Percentiles rank a stretch among this genome's conserved stretches.
Conservation (phyloP, 2,888 invertebrate genomes). For the Amphipoea oculea region DNA sequence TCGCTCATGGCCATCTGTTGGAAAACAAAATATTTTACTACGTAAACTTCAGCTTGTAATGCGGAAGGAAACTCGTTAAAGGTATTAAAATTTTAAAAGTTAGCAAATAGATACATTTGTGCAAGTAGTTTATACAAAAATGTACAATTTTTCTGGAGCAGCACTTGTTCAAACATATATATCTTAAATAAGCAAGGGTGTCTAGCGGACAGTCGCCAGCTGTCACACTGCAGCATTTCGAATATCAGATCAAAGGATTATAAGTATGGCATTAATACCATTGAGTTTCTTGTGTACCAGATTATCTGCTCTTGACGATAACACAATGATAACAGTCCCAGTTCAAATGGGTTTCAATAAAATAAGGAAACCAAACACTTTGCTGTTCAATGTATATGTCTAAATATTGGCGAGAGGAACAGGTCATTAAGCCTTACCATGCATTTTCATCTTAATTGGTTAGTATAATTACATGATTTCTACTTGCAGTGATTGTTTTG, state of each 20-base stretch:
- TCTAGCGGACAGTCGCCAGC: constrained; percentile 65
- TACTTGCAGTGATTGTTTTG: constrained; percentile 85
- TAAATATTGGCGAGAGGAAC: constrained; percentile 68
- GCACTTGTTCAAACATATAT: constrained; percentile 71
- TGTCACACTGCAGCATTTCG: constrained; percentile 27
- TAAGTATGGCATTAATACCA: constrained; percentile 17
- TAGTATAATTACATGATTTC: constrained; percentile 83
- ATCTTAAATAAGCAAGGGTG: constrained; percentile 69
- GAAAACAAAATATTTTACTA: constrained; percentile 61
- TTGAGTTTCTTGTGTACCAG: constrained; percentile 12
- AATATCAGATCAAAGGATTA: constrained; percentile 25
- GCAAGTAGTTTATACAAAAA: constrained; percentile 52
- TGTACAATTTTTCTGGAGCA: constrained; percentile 70
- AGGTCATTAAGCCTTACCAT: constrained; percentile 85
- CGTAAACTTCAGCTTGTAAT: constrained; percentile 16
- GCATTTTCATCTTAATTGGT: constrained; percentile 80
- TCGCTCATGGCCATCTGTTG: constrained; percentile 92
- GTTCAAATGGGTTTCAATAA: constrained; percentile 71
- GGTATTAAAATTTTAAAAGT: constrained; percentile 17
- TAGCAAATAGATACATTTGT: constrained; percentile 52
- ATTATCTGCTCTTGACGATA: constrained; percentile 13
- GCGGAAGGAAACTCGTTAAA: not conserved
- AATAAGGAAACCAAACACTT: constrained; percentile 42
- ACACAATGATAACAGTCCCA: constrained; percentile 64
- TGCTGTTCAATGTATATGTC: constrained; percentile 38